Conservation (phyloP, 2,888 invertebrate genomes). For the Diabrotica balteata region DNA sequence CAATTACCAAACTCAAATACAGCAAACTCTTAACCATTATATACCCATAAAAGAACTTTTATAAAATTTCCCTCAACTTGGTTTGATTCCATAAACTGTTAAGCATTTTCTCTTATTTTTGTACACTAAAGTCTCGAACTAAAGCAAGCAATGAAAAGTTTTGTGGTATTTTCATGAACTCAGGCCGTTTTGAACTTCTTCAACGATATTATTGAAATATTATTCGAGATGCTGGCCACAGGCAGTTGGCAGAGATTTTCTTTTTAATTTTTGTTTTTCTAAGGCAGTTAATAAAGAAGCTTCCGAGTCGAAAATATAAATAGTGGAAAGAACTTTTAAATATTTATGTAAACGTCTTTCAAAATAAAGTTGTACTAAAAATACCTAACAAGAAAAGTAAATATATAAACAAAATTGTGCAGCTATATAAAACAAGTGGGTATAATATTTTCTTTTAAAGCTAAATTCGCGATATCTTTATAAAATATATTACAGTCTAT, state of each 20-base stretch:
- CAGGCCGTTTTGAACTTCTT: slow-evolving; percentile 22
- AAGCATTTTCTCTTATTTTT: slow-evolving; percentile 14
- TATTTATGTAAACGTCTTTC: too few relatives aligned
- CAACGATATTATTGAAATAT: slow-evolving; percentile 32
- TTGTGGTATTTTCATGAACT: slow-evolving; percentile 28
- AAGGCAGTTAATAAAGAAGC: background rate
- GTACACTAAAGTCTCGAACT: slow-evolving; percentile 7
- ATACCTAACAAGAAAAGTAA: too few relatives aligned
- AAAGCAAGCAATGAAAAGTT: slow-evolving; percentile 20
- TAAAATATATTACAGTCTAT: too few relatives aligned
- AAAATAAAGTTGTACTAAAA: too few relatives aligned
- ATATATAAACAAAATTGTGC: too few relatives aligned
- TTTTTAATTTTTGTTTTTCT: slow-evolving; percentile 15
- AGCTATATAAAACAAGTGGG: too few relatives aligned
- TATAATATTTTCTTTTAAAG: too few relatives aligned
- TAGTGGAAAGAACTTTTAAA: background rate
- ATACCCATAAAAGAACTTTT: slow-evolving; percentile 4
- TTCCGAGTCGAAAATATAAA: background rate
- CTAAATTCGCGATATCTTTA: too few relatives aligned
- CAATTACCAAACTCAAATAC: too few relatives aligned
- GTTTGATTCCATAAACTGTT: slow-evolving; percentile 18
- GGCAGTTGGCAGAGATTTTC: slow-evolving; percentile 25
- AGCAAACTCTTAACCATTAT: background rate
- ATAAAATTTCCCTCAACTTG: slow-evolving; percentile 7
- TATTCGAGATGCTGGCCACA: slow-evolving; percentile 31